A percentile compares a stretch with the other conserved stretches of the same genome.
Evolutionary conservation across 2,113 vertebrate species (phyloP).

Genomic region (Crotalus tigris): DNA sequence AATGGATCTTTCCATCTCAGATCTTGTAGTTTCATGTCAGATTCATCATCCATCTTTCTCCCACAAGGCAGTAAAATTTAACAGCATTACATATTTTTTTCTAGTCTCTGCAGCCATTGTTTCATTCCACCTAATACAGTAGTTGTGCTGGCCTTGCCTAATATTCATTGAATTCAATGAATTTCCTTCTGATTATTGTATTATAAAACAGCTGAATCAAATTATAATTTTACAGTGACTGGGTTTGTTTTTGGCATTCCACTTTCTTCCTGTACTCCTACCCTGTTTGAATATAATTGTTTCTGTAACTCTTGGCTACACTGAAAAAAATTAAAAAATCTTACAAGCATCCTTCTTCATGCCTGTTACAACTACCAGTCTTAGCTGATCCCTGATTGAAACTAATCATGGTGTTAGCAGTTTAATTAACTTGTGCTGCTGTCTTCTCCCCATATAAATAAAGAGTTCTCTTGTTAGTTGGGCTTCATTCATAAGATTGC

Average conservation of each 20-base stretch:
- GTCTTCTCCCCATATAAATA: conserved; percentile 37
- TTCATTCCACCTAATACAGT: neutral
- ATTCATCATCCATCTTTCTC: neutral
- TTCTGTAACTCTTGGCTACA: conserved; percentile 21
- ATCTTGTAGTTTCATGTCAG: neutral
- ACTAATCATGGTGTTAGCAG: conserved; percentile 16
- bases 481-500: conserved; percentile 36
- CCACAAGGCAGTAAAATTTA: neutral
- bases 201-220: conserved; percentile 18
- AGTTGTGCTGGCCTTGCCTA: neutral
- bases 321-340: conserved; percentile 28
- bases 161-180: neutral
- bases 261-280: conserved; percentile 27
- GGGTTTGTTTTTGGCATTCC: conserved; percentile 24
- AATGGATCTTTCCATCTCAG: neutral
- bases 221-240: conserved; percentile 14
- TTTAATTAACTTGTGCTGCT: neutral
- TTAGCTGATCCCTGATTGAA: conserved; percentile 20
- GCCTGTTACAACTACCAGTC: conserved; percentile 31
- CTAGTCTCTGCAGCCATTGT: neutral
- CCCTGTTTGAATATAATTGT: conserved; percentile 24
- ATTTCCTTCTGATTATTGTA: neutral
- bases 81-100: neutral
- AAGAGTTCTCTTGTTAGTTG: conserved; percentile 14
- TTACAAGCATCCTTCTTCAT: conserved; percentile 49